These are phyloP conservation scores for Mormoops blainvillei DNA, from an alignment of 2,113 vertebrate species.

Conservation along the genomic window DNA sequence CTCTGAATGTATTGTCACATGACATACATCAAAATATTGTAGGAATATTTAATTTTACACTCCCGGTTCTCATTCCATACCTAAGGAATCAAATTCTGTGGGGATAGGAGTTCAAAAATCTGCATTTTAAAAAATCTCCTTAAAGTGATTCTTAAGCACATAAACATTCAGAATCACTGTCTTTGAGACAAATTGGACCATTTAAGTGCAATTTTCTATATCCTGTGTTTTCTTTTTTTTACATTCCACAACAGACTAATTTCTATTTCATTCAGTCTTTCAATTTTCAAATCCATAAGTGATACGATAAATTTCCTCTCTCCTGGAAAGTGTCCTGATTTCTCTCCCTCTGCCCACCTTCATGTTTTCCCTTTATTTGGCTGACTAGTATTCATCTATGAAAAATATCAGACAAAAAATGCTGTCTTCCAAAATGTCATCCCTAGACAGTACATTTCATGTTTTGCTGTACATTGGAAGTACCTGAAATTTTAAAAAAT, in stretches of 20 bases:
- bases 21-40: neutral
- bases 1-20: neutral
- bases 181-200: neutral
- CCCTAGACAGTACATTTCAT: neutral
- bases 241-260: neutral
- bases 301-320: neutral
- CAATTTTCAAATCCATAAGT: neutral
- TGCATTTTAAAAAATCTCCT: neutral
- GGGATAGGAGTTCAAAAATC: neutral
- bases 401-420: neutral
- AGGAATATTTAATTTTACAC: neutral
- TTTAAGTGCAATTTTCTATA: neutral
- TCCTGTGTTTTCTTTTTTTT: neutral
- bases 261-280: neutral
- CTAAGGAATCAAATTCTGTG: neutral
- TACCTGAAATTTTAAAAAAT: neutral
- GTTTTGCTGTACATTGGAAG: neutral
- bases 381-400: neutral
- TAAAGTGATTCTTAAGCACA: neutral
- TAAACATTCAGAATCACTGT: neutral
- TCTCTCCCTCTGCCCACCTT: fast-evolving
- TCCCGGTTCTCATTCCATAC: neutral
- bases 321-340: neutral
- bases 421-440: neutral
- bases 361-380: neutral